Evolutionary conservation across 1,140 invertebrate species (phyloP).

Genomic region (Brachionus plicatilis): DNA sequence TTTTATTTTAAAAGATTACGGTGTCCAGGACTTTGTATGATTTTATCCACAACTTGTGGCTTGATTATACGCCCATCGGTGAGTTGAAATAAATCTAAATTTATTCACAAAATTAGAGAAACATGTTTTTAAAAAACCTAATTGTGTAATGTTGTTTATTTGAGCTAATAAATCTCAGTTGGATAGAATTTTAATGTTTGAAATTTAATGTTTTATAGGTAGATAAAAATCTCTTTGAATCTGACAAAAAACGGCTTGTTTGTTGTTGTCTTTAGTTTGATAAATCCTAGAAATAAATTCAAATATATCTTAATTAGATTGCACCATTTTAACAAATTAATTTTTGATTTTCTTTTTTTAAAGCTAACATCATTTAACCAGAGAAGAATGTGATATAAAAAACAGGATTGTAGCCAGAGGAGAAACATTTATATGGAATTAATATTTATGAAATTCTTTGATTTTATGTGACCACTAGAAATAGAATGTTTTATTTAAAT

Average conservation of each 20-base stretch:
- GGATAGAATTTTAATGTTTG: not conserved
- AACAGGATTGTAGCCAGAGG: not conserved
- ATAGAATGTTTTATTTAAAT: not conserved
- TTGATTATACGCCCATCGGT: slow-evolving; percentile 93
- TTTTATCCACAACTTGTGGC: slow-evolving; percentile 93
- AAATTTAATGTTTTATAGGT: not conserved
- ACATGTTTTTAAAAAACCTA: not conserved
- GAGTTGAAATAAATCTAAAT: slow-evolving; percentile 69
- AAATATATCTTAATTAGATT: not conserved
- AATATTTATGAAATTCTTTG: not conserved
- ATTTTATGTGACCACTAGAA: not conserved
- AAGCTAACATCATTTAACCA: not conserved
- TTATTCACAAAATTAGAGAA: not conserved
- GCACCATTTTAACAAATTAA: not conserved
- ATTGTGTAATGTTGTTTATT: not conserved
- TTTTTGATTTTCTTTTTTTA: not conserved
- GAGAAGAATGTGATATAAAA: not conserved
- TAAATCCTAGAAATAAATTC: not conserved
- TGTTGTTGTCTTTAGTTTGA: not conserved
- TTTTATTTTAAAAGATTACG: slow-evolving; percentile 69
- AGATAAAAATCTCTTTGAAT: not conserved
- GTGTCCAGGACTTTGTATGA: slow-evolving; percentile 86
- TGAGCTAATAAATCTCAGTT: not conserved
- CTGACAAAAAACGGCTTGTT: not conserved
- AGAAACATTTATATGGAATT: not conserved